Conservation (phyloP, 2,113 vertebrate species). For the Pogona vitticeps region DNA sequence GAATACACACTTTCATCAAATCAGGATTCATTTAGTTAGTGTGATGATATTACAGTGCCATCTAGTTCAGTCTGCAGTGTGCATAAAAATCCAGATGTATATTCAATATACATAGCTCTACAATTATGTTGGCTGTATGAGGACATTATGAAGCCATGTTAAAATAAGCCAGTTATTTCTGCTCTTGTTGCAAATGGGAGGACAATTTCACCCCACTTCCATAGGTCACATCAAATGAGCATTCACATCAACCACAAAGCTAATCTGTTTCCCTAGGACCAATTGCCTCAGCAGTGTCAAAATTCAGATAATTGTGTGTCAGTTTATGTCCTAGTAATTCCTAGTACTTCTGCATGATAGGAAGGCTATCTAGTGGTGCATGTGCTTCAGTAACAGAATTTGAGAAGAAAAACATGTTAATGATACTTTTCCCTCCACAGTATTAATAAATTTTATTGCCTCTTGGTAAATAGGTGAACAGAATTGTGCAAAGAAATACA, state of each 20-base stretch:
- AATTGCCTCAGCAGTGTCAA: not conserved
- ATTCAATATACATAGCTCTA: not conserved
- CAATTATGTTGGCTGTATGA: not conserved
- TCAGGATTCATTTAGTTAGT: not conserved
- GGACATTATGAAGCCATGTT: not conserved
- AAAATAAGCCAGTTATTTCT: not conserved
- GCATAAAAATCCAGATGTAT: not conserved
- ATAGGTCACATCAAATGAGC: not conserved
- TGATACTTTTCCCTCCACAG: not conserved
- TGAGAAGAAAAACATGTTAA: not conserved
- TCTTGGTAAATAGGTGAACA: not conserved
- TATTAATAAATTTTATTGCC: not conserved
- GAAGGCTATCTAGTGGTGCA: not conserved
- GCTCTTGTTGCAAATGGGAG: not conserved
- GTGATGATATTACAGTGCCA: not conserved
- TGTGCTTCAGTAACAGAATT: not conserved
- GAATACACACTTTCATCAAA: not conserved
- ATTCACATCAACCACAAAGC: not conserved
- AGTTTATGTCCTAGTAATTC: not conserved
- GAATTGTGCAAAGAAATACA: slow-evolving; percentile 11
- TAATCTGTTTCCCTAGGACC: not conserved
- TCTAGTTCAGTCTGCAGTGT: not conserved
- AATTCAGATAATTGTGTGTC: not conserved
- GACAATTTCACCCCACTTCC: not conserved
- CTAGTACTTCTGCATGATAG: not conserved